phyloP scores from a whole-genome alignment of 1,140 invertebrate genomes.

The Lerema accius region DNA sequence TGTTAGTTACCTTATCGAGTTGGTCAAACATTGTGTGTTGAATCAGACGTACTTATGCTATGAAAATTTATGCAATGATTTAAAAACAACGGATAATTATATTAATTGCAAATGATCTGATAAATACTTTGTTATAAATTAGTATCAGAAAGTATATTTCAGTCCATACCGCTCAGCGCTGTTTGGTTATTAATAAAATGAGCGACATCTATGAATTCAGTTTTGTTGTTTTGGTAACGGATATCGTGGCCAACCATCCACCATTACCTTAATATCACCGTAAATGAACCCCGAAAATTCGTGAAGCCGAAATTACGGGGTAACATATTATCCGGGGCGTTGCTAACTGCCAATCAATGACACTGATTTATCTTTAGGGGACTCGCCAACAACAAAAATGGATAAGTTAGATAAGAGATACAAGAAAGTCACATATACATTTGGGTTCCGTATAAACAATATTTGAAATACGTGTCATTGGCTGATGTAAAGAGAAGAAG shows the following conservation, averaged over 20 bases:
- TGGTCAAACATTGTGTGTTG: too few species aligned
- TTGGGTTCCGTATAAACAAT: constrained; percentile 12
- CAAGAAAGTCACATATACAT: background rate
- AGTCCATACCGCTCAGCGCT: too few species aligned
- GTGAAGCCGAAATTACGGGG: constrained; percentile 43
- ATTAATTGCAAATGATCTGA: too few species aligned
- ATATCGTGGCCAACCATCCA: constrained; percentile 33
- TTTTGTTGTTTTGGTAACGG: background rate
- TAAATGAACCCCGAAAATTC: constrained; percentile 44
- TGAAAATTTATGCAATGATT: too few species aligned
- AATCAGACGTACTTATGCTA: too few species aligned
- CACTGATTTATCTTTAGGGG: constrained; percentile 70
- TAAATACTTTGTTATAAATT: too few species aligned
- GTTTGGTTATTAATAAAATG: too few species aligned
- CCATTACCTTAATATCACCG: constrained; percentile 38
- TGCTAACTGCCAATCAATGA: constrained; percentile 77
- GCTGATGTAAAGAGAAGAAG: background rate
- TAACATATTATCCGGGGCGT: constrained; percentile 58
- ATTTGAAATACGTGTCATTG: too few species aligned
- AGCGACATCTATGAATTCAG: too few species aligned
- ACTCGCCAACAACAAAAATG: constrained; percentile 27
- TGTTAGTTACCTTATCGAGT: too few species aligned
- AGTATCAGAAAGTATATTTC: too few species aligned
- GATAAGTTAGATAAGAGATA: background rate
- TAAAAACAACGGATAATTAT: too few species aligned